Base-by-base conservation (phyloP, 2,888 invertebrate species). In the Drosophila colorata region DNA sequence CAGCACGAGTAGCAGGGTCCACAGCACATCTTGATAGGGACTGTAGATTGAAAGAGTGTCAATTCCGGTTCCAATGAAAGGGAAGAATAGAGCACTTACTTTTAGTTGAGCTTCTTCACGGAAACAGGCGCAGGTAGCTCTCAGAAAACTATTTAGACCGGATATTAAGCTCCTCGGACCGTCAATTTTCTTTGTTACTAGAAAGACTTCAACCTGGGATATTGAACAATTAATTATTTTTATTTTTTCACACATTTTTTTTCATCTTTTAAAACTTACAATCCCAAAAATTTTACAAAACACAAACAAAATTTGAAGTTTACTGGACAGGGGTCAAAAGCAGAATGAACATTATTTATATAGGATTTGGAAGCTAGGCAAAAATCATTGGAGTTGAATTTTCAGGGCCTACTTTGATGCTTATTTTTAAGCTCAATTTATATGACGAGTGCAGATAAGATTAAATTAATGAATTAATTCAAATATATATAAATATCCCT, bases 121-220 rank as follows among this genome's bases (percentile, higher is more conserved):
- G 65, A 67, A 67, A 51, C 18, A 47, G 66, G 65, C 28, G 63
- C 33, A n/a, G n/a, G n/a, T n/a, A n/a, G n/a, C n/a, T n/a, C n/a
- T n/a, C n/a, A n/a, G n/a, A n/a, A n/a, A n/a, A n/a, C n/a, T n/a
- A n/a, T n/a, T n/a, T n/a, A n/a, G n/a, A n/a, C n/a, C n/a, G n/a
- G n/a, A n/a, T n/a, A n/a, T n/a, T 14, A 25, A 31, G 41, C 52
- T 33, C n/a, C n/a, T n/a, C n/a, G n/a, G n/a, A n/a, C n/a, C n/a
- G n/a, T n/a, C n/a, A n/a, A n/a, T n/a, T 28, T 31, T 46, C 7
- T 31, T 35, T 25, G 11, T 35, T 44, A 37, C 35, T 16, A 6
- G 4, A 46, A 38, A n/a, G 16, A 37, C 55, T 23, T 25, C 5
- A 9, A 55, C 56, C 56, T 56, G 16, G 8, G 28, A 1, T 25